Conservation (phyloP, 2,888 invertebrate species). For the Schizotus pectinicornis region DNA sequence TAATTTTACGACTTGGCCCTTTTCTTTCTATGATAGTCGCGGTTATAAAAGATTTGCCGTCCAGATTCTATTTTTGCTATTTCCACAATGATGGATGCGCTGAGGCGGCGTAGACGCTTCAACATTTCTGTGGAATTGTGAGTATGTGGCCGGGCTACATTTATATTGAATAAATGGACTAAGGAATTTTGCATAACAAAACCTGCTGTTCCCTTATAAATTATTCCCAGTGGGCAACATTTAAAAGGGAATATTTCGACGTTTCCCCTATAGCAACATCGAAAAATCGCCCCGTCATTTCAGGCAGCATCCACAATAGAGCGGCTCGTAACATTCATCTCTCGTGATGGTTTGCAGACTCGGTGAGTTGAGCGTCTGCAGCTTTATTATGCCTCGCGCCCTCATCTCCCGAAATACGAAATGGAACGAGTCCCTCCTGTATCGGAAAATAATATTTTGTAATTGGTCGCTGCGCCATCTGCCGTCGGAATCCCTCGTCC, state of each 20-base stretch:
- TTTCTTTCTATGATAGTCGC: too few species aligned
- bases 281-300: conserved; percentile 35
- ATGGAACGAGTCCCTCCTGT: conserved; percentile 29
- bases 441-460: conserved; percentile 19
- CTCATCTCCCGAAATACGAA: conserved; percentile 37
- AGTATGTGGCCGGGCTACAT: too few species aligned
- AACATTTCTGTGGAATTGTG: too few species aligned
- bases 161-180: too few species aligned
- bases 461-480: background rate
- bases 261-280: conserved; percentile 12
- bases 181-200: too few species aligned
- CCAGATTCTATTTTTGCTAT: too few species aligned
- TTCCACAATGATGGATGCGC: too few species aligned
- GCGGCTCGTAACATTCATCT: conserved; percentile 41
- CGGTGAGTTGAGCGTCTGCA: conserved; percentile 33
- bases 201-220: conserved; percentile 9
- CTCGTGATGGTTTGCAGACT: conserved; percentile 38
- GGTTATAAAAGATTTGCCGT: too few species aligned
- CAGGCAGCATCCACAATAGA: conserved; percentile 33
- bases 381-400: conserved; percentile 42
- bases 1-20: too few species aligned
- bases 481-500: background rate
- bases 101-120: too few species aligned
- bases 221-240: conserved; percentile 5
- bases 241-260: conserved; percentile 12